These are phyloP conservation scores for Presbytis comata DNA, from an alignment of 2,797 vertebrate species.

Conservation along the genomic window DNA sequence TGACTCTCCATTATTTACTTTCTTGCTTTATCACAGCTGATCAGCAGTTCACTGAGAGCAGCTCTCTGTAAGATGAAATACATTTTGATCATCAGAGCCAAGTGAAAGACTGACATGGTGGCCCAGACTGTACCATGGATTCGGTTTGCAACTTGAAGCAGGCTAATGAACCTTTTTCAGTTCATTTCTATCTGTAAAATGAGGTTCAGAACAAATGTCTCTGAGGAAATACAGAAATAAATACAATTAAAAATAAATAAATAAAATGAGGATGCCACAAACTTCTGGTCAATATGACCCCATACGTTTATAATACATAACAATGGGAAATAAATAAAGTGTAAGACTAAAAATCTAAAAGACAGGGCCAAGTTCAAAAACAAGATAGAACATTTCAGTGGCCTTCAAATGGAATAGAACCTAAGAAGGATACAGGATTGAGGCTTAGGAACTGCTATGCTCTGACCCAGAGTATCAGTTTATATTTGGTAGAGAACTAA, in stretches of 20 bases:
- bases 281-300: neutral
- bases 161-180: neutral
- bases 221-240: neutral
- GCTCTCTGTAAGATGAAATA: slow-evolving; percentile 14
- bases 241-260: neutral
- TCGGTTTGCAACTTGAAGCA: neutral
- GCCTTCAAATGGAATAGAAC: neutral
- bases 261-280: neutral
- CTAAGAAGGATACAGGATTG: neutral
- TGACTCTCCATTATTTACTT: neutral
- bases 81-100: neutral
- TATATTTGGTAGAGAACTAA: neutral
- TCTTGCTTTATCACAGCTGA: neutral
- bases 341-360: neutral
- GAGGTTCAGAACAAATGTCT: neutral
- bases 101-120: neutral
- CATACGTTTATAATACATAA: neutral
- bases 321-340: neutral
- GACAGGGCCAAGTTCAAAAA: neutral
- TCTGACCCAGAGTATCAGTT: neutral
- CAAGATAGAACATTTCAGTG: neutral
- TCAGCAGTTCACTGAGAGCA: neutral
- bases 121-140: neutral
- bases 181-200: slow-evolving; percentile 14
- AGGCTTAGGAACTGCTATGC: neutral